Percentiles rank a stretch among this genome's conserved stretches.
Conservation (phyloP, 2,797 vertebrate genomes). For the Pipistrellus nathusii region DNA sequence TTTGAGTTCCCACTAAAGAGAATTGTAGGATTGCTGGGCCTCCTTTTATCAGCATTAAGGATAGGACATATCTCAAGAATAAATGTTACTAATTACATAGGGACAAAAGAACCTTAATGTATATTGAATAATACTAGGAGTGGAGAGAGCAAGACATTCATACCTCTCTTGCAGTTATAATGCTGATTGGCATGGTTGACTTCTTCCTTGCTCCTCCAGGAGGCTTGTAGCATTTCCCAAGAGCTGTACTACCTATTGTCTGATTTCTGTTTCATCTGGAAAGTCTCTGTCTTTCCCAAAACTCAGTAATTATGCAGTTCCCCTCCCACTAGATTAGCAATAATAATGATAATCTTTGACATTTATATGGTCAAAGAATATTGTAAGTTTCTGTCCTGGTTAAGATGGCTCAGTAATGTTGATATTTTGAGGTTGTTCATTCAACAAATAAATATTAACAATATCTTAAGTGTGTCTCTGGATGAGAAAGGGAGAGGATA, state of each 20-base stretch:
- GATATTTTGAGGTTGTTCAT: background rate
- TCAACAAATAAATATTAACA: background rate
- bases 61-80: background rate
- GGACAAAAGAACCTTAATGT: background rate
- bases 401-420: background rate
- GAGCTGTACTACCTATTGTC: background rate
- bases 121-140: background rate
- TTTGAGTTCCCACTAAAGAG: background rate
- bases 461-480: background rate
- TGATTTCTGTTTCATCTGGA: background rate
- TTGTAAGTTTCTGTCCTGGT: background rate
- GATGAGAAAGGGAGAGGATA: background rate
- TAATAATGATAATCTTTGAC: background rate
- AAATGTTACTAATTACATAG: background rate
- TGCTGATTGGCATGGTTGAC: background rate
- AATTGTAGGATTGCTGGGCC: background rate
- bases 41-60: background rate
- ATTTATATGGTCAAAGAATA: background rate
- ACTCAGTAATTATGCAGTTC: background rate
- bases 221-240: background rate
- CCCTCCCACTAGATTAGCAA: background rate
- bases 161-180: background rate
- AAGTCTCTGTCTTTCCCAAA: background rate
- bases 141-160: background rate
- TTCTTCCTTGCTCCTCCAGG: background rate